phyloP scores from a whole-genome alignment of 2,888 invertebrate species.

The Adelphocoris suturalis region DNA sequence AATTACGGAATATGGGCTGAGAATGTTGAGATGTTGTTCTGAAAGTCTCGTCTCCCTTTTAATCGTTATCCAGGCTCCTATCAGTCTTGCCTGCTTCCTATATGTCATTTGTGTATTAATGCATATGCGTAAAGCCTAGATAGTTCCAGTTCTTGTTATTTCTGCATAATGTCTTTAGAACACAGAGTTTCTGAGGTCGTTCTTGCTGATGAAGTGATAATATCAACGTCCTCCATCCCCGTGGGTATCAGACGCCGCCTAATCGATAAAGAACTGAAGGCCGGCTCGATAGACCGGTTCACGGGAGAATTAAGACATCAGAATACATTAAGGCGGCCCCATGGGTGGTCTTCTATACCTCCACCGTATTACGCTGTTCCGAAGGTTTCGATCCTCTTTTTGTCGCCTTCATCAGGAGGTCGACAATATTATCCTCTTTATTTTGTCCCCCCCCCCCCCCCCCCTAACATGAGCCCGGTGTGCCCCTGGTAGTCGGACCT shows the following conservation, averaged over 20 bases:
- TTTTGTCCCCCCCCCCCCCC: neutral
- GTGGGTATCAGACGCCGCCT: constrained; percentile 4
- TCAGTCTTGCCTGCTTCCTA: too few relatives aligned
- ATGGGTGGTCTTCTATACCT: constrained; percentile 40
- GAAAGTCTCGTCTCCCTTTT: too few relatives aligned
- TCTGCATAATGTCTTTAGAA: too few relatives aligned
- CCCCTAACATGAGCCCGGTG: neutral
- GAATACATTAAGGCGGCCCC: constrained; percentile 69
- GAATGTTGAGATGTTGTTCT: too few relatives aligned
- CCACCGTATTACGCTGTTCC: constrained; percentile 59
- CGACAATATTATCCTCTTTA: constrained; percentile 13
- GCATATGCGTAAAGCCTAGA: too few relatives aligned
- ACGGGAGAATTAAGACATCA: constrained; percentile 72
- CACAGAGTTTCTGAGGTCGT: too few relatives aligned
- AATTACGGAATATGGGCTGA: too few relatives aligned
- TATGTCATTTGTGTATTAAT: too few relatives aligned
- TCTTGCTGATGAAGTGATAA: too few relatives aligned
- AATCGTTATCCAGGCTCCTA: too few relatives aligned
- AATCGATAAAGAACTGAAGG: neutral
- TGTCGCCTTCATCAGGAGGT: constrained; percentile 7
- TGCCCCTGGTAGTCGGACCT: neutral
- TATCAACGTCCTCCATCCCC: too few relatives aligned
- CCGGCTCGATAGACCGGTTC: constrained; percentile 46
- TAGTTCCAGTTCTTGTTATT: too few relatives aligned
- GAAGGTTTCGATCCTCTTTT: constrained; percentile 22